A percentile compares a stretch with the other conserved stretches of the same genome.
These are phyloP conservation scores for Panurus biarmicus DNA, from an alignment of 2,113 vertebrate genomes.

Conservation along the genomic window DNA sequence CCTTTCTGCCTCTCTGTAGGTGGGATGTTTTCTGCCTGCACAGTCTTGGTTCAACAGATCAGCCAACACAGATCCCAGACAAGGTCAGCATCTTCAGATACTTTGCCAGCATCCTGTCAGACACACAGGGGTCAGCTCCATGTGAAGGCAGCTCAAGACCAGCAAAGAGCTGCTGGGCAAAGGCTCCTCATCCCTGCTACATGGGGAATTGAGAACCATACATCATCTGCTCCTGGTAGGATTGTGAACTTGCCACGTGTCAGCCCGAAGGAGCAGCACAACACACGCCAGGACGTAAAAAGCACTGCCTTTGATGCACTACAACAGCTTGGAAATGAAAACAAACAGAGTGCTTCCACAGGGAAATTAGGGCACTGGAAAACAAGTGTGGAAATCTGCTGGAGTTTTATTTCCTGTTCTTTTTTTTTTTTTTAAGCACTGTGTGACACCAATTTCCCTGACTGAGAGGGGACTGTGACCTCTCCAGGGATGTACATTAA, in stretches of 20 bases:
- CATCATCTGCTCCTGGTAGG: neutral
- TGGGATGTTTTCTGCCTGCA: neutral
- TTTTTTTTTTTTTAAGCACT: neutral
- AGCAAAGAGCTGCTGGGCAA: neutral
- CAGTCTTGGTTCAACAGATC: neutral
- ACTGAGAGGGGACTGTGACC: neutral
- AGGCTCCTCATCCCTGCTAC: neutral
- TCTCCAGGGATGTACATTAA: neutral
- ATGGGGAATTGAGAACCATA: neutral
- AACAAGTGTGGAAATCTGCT: neutral
- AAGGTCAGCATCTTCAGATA: neutral
- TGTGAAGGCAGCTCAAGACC: neutral
- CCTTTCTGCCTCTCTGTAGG: neutral
- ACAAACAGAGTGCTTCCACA: constrained; percentile 2
- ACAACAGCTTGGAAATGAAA: constrained; percentile 37
- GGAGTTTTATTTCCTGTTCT: neutral
- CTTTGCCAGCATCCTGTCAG: neutral
- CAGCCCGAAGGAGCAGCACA: neutral
- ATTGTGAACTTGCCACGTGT: neutral
- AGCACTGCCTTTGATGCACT: constrained; percentile 27
- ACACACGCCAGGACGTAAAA: neutral
- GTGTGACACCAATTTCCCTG: neutral
- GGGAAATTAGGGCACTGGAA: constrained; percentile 38
- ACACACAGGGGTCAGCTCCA: neutral
- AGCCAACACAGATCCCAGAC: neutral